Base-by-base conservation (phyloP, 1,140 invertebrate species). In the Anoplolepis gracilipes region DNA sequence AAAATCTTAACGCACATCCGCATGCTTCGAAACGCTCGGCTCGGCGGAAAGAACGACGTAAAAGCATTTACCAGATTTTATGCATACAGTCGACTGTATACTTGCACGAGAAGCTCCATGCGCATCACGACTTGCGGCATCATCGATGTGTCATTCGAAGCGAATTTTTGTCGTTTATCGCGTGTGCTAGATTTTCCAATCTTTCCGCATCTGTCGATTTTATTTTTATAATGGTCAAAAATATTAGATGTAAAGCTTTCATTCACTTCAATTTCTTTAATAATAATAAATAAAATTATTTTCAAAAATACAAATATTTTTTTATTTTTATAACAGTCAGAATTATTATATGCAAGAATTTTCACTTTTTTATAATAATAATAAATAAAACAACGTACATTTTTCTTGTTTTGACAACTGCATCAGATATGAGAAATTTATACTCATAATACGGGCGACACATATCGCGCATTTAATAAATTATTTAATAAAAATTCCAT, bases 41-140 rank as follows among this genome's bases (percentile, higher is more conserved):
- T 72, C 78, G 57, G 57, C 36, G 16, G n/a, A 46, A 22, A 67
- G 42, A 67, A n/a, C 59, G 77, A 46, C 53, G 78, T 82, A 72
- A 16, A 72, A 22, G 78, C 53, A 72, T 82, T 82, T 82, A 72
- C 78, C 46, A 72, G 25, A 72, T 82, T 81, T 81, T 81, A 81
- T 72, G 78, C 78, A 81, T 81, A 81, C 64, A 13, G 13, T 30
- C 19, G 36, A 10, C 28, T 19, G 49, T 49, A n/a, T n/a, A 55
- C 42, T 36, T 30, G 61, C 65, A 65, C 59, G 78, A 39, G 64
- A 72, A 81, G 33, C 16, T 69, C 22, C 62, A 33, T 33, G 42
- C 36, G 57, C 36, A 33, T 49, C 28, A 28, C 25, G 39, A 65
- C 22, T 69, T 61, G 42, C 33, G 64, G 25, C 77, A 81, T 79